These are phyloP conservation scores for Sternotherus odoratus DNA, from an alignment of 2,797 vertebrate species.

Conservation along the genomic window DNA sequence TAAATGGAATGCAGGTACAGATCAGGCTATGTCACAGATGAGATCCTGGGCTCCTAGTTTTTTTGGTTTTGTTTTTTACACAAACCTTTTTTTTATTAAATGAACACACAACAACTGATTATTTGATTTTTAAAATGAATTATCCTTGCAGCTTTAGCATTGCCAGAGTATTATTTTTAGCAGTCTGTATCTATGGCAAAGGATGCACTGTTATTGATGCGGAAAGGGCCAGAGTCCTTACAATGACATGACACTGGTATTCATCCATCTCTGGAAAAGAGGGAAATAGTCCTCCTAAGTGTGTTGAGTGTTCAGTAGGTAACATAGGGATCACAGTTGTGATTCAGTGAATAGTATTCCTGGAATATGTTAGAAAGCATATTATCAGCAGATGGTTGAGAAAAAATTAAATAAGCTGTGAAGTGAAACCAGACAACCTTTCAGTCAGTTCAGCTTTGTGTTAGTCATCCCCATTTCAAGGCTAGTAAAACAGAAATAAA, in stretches of 20 bases:
- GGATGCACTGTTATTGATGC: background rate
- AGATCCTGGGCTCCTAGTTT: background rate
- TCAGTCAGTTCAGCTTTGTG: background rate
- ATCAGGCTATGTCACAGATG: background rate
- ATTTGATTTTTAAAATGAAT: background rate
- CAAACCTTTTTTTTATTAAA: background rate
- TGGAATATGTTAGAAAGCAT: background rate
- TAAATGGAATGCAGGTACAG: background rate
- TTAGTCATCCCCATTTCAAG: background rate
- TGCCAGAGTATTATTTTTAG: background rate
- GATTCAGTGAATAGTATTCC: background rate
- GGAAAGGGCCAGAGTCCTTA: background rate
- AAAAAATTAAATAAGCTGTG: background rate
- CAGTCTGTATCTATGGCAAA: background rate
- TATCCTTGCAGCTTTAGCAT: background rate
- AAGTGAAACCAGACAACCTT: background rate
- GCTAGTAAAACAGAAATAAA: constrained; percentile 7
- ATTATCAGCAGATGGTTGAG: background rate
- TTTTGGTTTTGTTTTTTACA: no score
- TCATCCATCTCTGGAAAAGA: background rate
- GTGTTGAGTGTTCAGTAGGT: background rate
- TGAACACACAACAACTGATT: background rate
- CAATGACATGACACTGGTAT: background rate
- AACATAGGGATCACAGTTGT: background rate
- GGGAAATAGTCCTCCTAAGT: background rate